Evolutionary conservation across 2,888 invertebrate genomes (phyloP).

Genomic region (Cremastobaeus sp.): DNA sequence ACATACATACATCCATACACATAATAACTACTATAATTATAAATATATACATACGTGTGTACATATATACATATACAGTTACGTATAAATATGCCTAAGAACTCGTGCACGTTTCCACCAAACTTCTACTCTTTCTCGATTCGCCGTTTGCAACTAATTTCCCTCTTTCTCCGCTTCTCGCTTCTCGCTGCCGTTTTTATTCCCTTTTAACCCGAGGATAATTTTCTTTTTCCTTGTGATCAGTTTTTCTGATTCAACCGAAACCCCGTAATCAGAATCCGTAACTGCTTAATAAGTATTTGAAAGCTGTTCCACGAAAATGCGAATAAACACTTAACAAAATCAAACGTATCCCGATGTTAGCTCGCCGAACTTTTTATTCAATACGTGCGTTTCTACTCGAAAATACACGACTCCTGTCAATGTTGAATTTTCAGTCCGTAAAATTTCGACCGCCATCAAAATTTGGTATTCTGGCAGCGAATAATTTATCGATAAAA

Average conservation of each 20-base stretch:
- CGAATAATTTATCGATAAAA: conserved; percentile 52
- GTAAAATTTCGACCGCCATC: conserved; percentile 33
- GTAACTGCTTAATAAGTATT: conserved; percentile 36
- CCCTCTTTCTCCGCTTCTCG: conserved; percentile 5
- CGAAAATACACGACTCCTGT: conserved; percentile 27
- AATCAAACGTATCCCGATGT: conserved; percentile 42
- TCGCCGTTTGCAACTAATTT: not conserved
- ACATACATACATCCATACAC: conserved; percentile 25
- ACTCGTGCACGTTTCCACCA: conserved; percentile 18
- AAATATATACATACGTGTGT: conserved; percentile 27
- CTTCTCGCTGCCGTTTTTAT: too few relatives aligned
- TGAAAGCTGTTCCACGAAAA: conserved; percentile 34
- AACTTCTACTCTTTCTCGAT: conserved; percentile 4
- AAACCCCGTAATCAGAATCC: conserved; percentile 22
- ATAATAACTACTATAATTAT: conserved; percentile 25
- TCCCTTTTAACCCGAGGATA: not conserved
- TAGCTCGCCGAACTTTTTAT: conserved; percentile 37
- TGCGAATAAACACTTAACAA: conserved; percentile 26
- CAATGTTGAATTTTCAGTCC: conserved; percentile 29
- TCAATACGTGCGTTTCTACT: conserved; percentile 13
- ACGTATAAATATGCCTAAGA: conserved; percentile 37
- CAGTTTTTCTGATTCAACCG: conserved; percentile 14
- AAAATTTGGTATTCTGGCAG: conserved; percentile 38
- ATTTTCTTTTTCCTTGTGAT: not conserved
- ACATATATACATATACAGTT: conserved; percentile 40